phyloP scores from a whole-genome alignment of 2,113 vertebrate genomes.

The Corythaixoides concolor region DNA sequence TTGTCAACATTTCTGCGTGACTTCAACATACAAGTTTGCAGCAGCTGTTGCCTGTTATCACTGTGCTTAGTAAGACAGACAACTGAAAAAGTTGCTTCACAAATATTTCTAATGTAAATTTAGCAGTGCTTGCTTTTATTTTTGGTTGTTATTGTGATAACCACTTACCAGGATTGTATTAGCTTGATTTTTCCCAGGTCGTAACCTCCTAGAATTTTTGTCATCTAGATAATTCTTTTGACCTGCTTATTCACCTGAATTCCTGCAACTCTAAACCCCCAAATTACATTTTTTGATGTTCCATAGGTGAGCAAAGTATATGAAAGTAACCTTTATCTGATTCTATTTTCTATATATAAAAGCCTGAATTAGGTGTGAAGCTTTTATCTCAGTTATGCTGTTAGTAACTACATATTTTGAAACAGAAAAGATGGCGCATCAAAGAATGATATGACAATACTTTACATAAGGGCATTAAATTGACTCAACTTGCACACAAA shows the following conservation, averaged over 20 bases:
- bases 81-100: background rate
- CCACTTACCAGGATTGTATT: background rate
- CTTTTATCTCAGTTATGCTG: background rate
- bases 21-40: conserved; percentile 13
- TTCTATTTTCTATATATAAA: background rate
- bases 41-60: conserved; percentile 42
- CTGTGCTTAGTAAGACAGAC: background rate
- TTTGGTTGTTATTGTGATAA: background rate
- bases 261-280: background rate
- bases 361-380: background rate
- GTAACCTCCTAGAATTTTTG: background rate
- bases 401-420: conserved; percentile 6
- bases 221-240: background rate
- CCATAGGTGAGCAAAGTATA: background rate
- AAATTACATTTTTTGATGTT: background rate
- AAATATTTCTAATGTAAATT: conserved; percentile 29
- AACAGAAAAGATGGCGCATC: background rate
- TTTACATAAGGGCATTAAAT: background rate
- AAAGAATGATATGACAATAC: background rate
- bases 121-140: background rate
- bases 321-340: background rate
- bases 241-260: background rate
- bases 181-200: background rate
- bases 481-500: background rate
- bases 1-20: background rate